Percentiles rank a stretch among this genome's conserved stretches.
Conservation (phyloP, 2,113 vertebrate genomes). For the Gadus macrocephalus region DNA sequence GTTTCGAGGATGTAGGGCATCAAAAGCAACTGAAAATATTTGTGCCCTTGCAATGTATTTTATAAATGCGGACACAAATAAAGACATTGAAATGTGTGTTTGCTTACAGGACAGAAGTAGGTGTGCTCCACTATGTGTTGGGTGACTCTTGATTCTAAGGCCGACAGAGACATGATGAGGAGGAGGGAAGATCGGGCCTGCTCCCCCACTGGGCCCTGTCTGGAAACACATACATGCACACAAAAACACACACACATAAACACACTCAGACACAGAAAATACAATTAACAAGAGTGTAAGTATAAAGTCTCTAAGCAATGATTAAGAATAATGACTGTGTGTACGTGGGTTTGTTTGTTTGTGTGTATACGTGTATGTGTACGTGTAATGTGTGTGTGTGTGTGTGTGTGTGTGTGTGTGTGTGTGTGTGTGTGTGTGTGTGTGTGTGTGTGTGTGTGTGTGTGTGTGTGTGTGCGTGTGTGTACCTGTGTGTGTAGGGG, state of each 20-base stretch:
- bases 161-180: constrained; percentile 91
- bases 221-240: constrained; percentile 52
- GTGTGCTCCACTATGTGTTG: constrained; percentile 88
- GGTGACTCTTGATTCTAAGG: constrained; percentile 82
- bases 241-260: too few species aligned
- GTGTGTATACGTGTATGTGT: background rate
- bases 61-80: too few species aligned
- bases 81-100: background rate
- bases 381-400: background rate
- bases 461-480: constrained; percentile 1
- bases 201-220: constrained; percentile 84
- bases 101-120: constrained; percentile 93
- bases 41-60: too few species aligned
- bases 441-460: background rate
- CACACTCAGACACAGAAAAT: background rate
- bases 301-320: background rate
- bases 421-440: constrained; percentile 73
- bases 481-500: constrained; percentile 86
- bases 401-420: constrained; percentile 26
- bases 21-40: too few species aligned
- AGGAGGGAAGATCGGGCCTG: constrained; percentile 89
- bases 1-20: too few species aligned
- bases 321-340: background rate
- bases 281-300: background rate
- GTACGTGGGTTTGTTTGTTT: background rate